Base-by-base conservation (phyloP, 2,888 invertebrate genomes). In the Drosophila anceps region DNA sequence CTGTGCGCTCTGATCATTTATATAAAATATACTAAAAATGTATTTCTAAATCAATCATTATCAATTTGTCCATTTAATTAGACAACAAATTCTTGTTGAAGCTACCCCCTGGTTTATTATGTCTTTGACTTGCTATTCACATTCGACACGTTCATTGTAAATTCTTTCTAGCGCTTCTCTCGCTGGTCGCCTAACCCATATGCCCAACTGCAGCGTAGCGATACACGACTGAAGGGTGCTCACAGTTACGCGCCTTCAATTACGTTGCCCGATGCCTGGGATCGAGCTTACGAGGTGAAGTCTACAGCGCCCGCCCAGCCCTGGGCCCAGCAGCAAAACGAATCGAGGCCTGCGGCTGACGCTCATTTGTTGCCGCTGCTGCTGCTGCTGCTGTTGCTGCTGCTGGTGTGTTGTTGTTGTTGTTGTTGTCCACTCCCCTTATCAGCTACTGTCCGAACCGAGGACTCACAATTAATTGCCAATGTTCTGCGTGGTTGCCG, bases 381-480 rank as follows among this genome's bases (percentile, higher is more conserved):
- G 13, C 9, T 44, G 13, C 24, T 15, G 24, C 2, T 9, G 8
- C 2, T 18, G n/a, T 6, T 39, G 39, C 9, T 41, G 37, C n/a
- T 39, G 35, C 35, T 35, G 6, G 5, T 37, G 41, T 12, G 46
- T 27, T 27, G 27, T 27, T 57, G 46, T 61, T n/a, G n/a, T n/a
- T n/a, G 50, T 64, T 74, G 48, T 31, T 50, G 79, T 84, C 82
- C 84, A 84, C 82, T 84, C 69, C 80, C 80, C 75, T 85, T 86
- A 86, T 86, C 85, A 78, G 88, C 88, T 79, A 88, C 85, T 85
- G 83, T 81, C 88, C 78, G 76, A 79, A 73, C 74, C 81, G 77
- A 81, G 67, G 81, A 73, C 79, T 81, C 78, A 77, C 84, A 86
- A 86, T 88, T 86, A 86, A 88, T 86, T 86, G 86, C 84, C 86